Evolutionary conservation across 1,140 invertebrate genomes (phyloP).

Genomic region (Aphaenogaster floridana): DNA sequence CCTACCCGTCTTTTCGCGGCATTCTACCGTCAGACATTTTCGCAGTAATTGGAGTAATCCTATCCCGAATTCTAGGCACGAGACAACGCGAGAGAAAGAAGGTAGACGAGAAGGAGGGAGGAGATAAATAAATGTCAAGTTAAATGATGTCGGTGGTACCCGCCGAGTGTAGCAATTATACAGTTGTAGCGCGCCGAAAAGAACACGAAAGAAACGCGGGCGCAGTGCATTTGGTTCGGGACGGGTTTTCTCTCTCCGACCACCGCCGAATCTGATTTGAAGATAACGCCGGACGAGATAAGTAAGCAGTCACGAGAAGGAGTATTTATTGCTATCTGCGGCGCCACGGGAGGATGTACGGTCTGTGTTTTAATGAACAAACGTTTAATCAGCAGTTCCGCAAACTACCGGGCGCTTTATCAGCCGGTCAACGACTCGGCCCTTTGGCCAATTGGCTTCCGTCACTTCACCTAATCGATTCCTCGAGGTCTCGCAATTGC

Average conservation of each 20-base stretch:
- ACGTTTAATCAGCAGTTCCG: constrained; percentile 57
- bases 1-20: constrained; percentile 16
- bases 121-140: constrained; percentile 63
- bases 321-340: constrained; percentile 70
- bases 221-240: constrained; percentile 3
- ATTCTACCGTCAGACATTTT: constrained; percentile 61
- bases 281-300: constrained; percentile 58
- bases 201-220: constrained; percentile 29
- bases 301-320: constrained; percentile 13
- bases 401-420: constrained; percentile 46
- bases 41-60: constrained; percentile 62
- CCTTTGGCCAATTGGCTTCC: constrained; percentile 24
- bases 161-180: constrained; percentile 59
- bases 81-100: constrained; percentile 28
- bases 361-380: constrained; percentile 55
- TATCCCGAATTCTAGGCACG: constrained; percentile 60
- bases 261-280: constrained; percentile 68
- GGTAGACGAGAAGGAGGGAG: constrained; percentile 2
- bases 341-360: constrained; percentile 3
- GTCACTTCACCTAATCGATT: constrained; percentile 58
- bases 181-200: constrained; percentile 60
- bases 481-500: constrained; percentile 40
- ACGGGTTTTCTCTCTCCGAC: constrained; percentile 9
- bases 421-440: constrained; percentile 39
- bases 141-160: constrained; percentile 25